Percentiles rank a stretch among this genome's conserved stretches.
Conservation (phyloP, 2,797 vertebrate species). For the Lepilemur ruficaudatus region DNA sequence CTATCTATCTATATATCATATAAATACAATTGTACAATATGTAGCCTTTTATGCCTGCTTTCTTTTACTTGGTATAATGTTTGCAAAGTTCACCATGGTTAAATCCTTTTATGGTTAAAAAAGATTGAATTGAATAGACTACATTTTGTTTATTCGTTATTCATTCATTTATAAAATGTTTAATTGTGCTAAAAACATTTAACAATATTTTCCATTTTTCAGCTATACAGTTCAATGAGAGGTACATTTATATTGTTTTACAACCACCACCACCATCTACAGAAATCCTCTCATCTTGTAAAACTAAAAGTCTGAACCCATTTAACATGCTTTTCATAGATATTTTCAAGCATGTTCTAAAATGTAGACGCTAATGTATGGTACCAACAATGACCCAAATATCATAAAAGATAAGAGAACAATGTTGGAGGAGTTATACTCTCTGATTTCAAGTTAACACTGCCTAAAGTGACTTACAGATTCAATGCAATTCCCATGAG, state of each 20-base stretch:
- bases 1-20: too few relatives aligned
- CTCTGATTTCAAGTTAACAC: background rate
- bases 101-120: background rate
- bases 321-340: background rate
- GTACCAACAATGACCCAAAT: background rate
- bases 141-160: background rate
- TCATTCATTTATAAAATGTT: background rate
- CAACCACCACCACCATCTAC: background rate
- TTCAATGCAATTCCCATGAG: too few relatives aligned
- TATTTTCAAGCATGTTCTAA: slow-evolving; percentile 10
- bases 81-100: background rate
- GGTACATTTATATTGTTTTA: background rate
- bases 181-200: background rate
- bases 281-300: background rate
- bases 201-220: background rate
- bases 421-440: background rate
- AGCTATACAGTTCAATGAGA: background rate
- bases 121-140: background rate
- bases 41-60: background rate
- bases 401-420: background rate
- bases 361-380: background rate
- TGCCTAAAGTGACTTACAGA: too few relatives aligned
- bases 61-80: background rate
- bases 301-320: background rate
- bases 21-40: background rate